Percentiles rank a stretch among this genome's conserved stretches.
These are phyloP conservation scores for Sciaenops ocellatus DNA, from an alignment of 2,797 vertebrate species.

Conservation along the genomic window DNA sequence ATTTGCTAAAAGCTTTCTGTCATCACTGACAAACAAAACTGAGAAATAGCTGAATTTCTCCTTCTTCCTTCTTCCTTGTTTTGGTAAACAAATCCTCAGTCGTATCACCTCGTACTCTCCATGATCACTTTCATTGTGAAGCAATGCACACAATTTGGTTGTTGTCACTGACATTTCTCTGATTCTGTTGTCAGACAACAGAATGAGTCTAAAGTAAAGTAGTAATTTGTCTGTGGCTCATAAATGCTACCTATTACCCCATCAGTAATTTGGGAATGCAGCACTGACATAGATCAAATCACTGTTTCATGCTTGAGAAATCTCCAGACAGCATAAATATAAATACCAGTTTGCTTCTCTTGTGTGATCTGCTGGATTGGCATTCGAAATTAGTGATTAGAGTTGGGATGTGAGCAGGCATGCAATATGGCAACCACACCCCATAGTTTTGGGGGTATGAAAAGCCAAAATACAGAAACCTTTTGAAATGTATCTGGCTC, in stretches of 20 bases:
- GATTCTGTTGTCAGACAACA: slow-evolving; percentile 1
- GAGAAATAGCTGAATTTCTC: not conserved
- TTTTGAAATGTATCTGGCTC: not conserved
- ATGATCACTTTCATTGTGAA: not conserved
- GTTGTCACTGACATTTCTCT: slow-evolving; percentile 3
- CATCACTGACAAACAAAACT: not conserved
- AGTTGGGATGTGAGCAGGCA: not conserved
- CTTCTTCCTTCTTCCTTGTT: not conserved
- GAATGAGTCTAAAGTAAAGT: not conserved
- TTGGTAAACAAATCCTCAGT: not conserved
- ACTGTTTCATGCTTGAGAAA: not conserved
- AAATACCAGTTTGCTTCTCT: slow-evolving; percentile 6
- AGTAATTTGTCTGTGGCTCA: slow-evolving; percentile 8
- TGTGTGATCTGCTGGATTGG: not conserved
- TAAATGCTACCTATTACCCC: slow-evolving; percentile 1
- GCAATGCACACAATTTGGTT: not conserved
- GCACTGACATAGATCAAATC: not conserved
- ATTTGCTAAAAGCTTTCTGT: not conserved
- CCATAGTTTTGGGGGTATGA: not conserved
- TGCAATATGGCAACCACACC: not conserved
- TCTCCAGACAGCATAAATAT: not conserved
- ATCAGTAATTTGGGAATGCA: not conserved
- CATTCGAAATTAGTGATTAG: not conserved
- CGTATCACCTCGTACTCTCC: too few relatives aligned
- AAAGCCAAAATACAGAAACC: not conserved